phyloP scores from a whole-genome alignment of 1,140 invertebrate species.

The Neotoxoptera formosana region DNA sequence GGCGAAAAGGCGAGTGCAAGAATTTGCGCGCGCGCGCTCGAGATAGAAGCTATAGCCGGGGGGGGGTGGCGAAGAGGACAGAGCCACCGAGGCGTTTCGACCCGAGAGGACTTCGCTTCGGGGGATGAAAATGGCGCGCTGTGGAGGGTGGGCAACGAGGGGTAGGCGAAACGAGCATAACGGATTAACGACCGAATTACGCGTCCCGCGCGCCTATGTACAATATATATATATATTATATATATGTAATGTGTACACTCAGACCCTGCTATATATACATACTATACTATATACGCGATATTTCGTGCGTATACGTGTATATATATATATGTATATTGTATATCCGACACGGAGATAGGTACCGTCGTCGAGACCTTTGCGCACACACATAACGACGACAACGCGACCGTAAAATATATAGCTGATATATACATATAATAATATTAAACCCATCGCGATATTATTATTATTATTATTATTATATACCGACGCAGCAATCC shows the following conservation, averaged over 20 bases:
- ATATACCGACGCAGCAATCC: neutral
- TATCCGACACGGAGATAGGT: neutral
- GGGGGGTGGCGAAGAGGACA: neutral
- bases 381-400: slow-evolving; percentile 14
- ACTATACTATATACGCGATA: neutral
- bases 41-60: neutral
- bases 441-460: neutral
- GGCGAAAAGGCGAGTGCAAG: too few relatives aligned
- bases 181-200: slow-evolving; percentile 57
- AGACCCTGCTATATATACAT: neutral
- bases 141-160: neutral
- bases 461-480: neutral
- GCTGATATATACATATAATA: neutral
- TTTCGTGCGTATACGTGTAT: neutral
- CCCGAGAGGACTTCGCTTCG: neutral
- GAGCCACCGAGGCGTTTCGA: neutral
- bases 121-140: neutral
- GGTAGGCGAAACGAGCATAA: slow-evolving; percentile 42
- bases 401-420: neutral
- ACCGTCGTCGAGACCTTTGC: neutral
- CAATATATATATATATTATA: neutral
- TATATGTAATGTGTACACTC: neutral
- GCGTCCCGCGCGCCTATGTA: neutral
- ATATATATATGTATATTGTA: too few relatives aligned
- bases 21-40: neutral